Percentiles rank a stretch among this genome's conserved stretches.
Evolutionary conservation across 2,888 invertebrate species (phyloP).

Genomic region (Athrips mouffetella): DNA sequence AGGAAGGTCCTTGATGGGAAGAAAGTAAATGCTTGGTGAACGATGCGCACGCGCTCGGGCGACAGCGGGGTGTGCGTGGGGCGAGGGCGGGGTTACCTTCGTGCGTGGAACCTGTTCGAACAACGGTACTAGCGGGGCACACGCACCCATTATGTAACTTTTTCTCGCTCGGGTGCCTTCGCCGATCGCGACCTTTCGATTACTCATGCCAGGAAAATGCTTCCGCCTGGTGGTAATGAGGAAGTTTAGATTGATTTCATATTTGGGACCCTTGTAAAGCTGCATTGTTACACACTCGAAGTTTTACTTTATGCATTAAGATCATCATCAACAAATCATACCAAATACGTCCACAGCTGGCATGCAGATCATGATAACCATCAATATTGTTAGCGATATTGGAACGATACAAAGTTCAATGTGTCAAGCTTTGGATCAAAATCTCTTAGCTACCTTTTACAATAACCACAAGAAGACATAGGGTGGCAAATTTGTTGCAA

Average conservation of each 20-base stretch:
- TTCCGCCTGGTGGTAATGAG: not conserved
- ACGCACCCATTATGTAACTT: constrained; percentile 74
- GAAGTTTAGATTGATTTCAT: not conserved
- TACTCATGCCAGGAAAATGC: constrained; percentile 14
- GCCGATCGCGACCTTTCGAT: constrained; percentile 19
- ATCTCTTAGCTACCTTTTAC: too few relatives aligned
- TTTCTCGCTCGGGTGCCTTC: constrained; percentile 57
- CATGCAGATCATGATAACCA: too few relatives aligned
- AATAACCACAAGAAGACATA: too few relatives aligned
- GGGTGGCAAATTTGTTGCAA: too few relatives aligned
- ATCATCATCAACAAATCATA: too few relatives aligned
- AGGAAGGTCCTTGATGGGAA: constrained; percentile 71
- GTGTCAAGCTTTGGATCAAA: too few relatives aligned
- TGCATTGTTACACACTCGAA: too few relatives aligned
- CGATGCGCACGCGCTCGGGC: constrained; percentile 39
- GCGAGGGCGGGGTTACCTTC: constrained; percentile 31
- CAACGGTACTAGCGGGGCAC: constrained; percentile 69
- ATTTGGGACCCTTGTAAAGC: too few relatives aligned
- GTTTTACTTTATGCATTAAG: too few relatives aligned
- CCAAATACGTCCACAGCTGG: too few relatives aligned
- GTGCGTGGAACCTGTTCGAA: constrained; percentile 67
- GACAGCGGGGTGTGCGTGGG: constrained; percentile 30
- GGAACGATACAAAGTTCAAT: too few relatives aligned
- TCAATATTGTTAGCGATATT: too few relatives aligned
- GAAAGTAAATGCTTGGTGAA: constrained; percentile 72